These are phyloP conservation scores for Frieseomelitta varia DNA, from an alignment of 1,140 invertebrate species.

Conservation along the genomic window DNA sequence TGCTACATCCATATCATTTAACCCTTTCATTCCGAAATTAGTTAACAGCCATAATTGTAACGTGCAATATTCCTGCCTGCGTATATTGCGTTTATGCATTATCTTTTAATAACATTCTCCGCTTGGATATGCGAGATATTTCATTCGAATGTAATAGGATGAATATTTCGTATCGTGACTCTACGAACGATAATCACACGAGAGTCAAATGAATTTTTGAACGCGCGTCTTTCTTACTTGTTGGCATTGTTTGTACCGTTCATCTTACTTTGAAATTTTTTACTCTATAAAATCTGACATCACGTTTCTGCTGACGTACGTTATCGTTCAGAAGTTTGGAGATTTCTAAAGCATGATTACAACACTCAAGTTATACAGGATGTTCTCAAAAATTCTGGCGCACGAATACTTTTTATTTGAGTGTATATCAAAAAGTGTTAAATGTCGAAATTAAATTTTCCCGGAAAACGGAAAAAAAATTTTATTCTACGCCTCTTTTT, in stretches of 20 bases:
- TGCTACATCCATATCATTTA: background rate
- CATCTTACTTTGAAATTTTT: too few species aligned
- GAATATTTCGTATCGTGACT: background rate
- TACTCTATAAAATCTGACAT: conserved; percentile 18
- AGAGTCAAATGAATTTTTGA: background rate
- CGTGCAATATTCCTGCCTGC: background rate
- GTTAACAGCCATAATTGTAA: background rate
- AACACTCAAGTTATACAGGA: too few species aligned
- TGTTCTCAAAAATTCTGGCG: too few species aligned
- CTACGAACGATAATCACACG: background rate
- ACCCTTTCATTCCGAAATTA: background rate
- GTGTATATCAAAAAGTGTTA: too few species aligned
- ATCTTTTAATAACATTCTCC: background rate
- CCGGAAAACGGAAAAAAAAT: too few species aligned
- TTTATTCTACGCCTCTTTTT: too few species aligned
- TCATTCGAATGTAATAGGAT: background rate
- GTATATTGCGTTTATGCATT: background rate
- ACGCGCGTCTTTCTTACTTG: too few species aligned
- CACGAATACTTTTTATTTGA: too few species aligned
- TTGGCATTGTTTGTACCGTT: background rate
- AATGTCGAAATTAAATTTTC: too few species aligned
- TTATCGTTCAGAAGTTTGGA: too few species aligned
- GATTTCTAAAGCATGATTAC: too few species aligned
- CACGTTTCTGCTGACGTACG: background rate
- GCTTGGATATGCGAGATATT: background rate